Base-by-base conservation (phyloP, 2,113 vertebrate species). In the Illadopsis cleaveri region DNA sequence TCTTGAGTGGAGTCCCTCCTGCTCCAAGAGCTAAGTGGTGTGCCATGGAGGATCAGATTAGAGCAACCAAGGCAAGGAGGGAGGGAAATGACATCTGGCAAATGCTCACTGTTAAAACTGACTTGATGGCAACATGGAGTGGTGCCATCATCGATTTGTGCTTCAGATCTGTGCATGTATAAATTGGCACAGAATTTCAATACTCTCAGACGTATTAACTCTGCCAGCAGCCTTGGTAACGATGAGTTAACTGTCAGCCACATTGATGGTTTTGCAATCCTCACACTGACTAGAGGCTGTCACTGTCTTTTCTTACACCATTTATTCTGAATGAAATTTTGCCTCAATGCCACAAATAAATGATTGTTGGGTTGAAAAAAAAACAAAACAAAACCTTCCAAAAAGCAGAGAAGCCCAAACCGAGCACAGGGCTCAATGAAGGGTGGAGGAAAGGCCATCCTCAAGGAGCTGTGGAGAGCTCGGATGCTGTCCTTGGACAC, bases 161-260 rank as follows among this genome's bases (percentile, higher is more conserved):
- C 84, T 91, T 56, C 70, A 64, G 78, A 87, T 89, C 56, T 71
- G 62, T 65, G 66, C 37, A 48, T 5, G 4, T 57, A 60, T 50
- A 72, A 82, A 65, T 45, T 68, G 86, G 85, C 82, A 81, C 75
- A 87, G 84, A 38, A 86, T 64, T 19, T 58, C 77, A 78, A 61
- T 76, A 57, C 62, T 61, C 62, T 68, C 73, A 72, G 62, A 40
- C 1, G 0, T 20, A 61, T 77, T 53, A 85, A 72, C 54, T 38
- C 68, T 85, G 92, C 84, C 87, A 94, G 80, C 51, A 90, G 23
- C 47, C 77, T 75, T 15, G 65, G 48, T 78, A 86, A 77, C 2
- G 25, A 82, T 37, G 77, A 89, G 81, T 89, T 94, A 78, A 94
- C 58, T 87, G 91, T 76, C 77, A 93, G 30, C 69, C 86, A 53